A percentile compares a stretch with the other conserved stretches of the same genome.
These are phyloP conservation scores for Benitochromis conjunctus DNA, from an alignment of 2,113 vertebrate species.

Conservation along the genomic window DNA sequence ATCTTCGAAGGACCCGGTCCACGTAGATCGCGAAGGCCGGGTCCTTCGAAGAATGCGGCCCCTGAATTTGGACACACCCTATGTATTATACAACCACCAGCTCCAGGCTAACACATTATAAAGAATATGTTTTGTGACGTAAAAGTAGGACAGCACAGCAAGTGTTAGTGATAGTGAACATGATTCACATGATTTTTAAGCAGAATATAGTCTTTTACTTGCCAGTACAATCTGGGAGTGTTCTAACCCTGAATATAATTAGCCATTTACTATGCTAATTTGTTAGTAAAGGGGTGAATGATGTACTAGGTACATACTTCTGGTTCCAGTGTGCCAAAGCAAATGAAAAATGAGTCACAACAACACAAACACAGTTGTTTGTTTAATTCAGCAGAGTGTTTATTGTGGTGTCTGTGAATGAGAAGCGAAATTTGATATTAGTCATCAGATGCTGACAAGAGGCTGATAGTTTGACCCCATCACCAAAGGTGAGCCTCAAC, in stretches of 20 bases:
- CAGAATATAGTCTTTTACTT: background rate
- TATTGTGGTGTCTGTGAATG: background rate
- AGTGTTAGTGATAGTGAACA: background rate
- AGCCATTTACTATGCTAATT: constrained; percentile 1
- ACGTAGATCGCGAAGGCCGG: too few relatives aligned
- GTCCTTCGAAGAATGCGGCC: too few relatives aligned
- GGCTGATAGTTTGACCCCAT: constrained; percentile 13
- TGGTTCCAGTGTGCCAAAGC: background rate
- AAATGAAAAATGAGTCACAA: background rate
- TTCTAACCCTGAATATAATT: background rate
- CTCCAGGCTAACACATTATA: background rate
- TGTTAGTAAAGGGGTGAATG: background rate
- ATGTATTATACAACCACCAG: background rate
- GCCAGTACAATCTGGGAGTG: background rate
- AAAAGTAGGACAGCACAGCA: background rate
- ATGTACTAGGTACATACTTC: background rate
- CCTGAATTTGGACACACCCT: too few relatives aligned
- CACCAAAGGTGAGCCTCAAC: background rate
- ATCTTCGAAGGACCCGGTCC: too few relatives aligned
- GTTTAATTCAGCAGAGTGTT: constrained; percentile 17
- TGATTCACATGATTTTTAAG: background rate
- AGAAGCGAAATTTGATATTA: background rate
- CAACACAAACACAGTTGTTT: constrained; percentile 4
- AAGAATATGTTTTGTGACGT: background rate
- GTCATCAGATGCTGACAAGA: background rate